Evolutionary conservation across 2,888 invertebrate species (phyloP).

Genomic region (Panzeria rudis): DNA sequence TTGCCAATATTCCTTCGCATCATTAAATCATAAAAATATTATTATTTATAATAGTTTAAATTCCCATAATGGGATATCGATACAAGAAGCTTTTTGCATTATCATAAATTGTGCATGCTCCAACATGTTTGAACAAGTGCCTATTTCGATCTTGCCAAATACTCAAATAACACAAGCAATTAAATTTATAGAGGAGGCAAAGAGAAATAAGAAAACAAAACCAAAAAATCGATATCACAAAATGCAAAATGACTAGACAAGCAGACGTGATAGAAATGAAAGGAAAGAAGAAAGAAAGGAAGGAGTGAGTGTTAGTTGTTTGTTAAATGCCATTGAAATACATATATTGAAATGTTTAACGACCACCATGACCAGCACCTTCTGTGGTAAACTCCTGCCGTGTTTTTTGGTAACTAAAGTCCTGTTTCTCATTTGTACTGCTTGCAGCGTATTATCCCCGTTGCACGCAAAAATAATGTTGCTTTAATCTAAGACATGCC

Average conservation of each 20-base stretch:
- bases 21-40: conserved; percentile 51
- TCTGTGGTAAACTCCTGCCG: conserved; percentile 61
- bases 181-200: conserved; percentile 55
- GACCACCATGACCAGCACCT: conserved; percentile 60
- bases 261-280: conserved; percentile 6
- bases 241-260: not conserved
- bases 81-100: conserved; percentile 59
- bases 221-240: conserved; percentile 16
- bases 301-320: conserved; percentile 31
- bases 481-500: not conserved
- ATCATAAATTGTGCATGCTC: conserved; percentile 64
- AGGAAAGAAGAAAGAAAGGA: not conserved
- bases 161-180: conserved; percentile 61
- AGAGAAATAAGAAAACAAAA: not conserved
- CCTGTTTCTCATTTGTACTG: not conserved
- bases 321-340: conserved; percentile 35
- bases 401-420: conserved; percentile 29
- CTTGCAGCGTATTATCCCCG: not conserved
- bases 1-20: conserved; percentile 9
- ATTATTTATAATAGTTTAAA: conserved; percentile 62
- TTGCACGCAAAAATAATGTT: not conserved
- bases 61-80: conserved; percentile 58
- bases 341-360: conserved; percentile 44
- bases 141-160: conserved; percentile 18
- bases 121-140: conserved; percentile 54